A percentile compares a stretch with the other conserved stretches of the same genome.
Evolutionary conservation across 2,113 vertebrate genomes (phyloP).

Genomic region (Colossoma macropomum): DNA sequence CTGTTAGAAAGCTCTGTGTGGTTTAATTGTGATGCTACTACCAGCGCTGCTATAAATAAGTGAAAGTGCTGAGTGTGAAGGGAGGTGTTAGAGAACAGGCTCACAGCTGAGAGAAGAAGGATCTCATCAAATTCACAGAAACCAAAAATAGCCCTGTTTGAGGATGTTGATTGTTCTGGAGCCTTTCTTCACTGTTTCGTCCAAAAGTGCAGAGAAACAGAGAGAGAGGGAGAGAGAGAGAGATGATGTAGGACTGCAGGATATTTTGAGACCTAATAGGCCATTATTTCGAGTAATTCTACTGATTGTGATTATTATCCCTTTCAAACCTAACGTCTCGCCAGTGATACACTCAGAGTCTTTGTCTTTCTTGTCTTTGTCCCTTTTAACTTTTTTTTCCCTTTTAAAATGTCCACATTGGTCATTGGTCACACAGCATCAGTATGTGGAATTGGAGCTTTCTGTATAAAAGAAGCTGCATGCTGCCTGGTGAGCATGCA

Average conservation of each 20-base stretch:
- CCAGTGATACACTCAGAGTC: no score
- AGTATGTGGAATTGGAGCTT: no score
- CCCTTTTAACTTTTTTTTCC: no score
- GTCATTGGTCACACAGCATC: no score
- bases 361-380: neutral
- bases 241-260: neutral
- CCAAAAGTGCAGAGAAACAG: neutral
- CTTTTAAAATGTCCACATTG: no score
- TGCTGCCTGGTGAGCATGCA: no score
- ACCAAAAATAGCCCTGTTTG: conserved; percentile 38
- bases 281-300: neutral
- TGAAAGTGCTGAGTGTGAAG: conserved; percentile 36
- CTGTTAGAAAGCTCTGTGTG: conserved; percentile 2
- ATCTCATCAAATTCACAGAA: conserved; percentile 18
- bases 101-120: conserved; percentile 16
- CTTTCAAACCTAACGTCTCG: no score
- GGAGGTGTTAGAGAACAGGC: neutral
- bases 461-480: no score
- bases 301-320: neutral
- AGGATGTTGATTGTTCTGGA: conserved; percentile 30
- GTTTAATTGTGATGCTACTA: conserved; percentile 19
- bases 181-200: conserved; percentile 10
- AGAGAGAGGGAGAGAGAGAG: neutral
- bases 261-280: neutral
- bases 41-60: conserved; percentile 28